Base-by-base conservation (phyloP, 2,113 vertebrate genomes). In the Spermophilus dauricus region DNA sequence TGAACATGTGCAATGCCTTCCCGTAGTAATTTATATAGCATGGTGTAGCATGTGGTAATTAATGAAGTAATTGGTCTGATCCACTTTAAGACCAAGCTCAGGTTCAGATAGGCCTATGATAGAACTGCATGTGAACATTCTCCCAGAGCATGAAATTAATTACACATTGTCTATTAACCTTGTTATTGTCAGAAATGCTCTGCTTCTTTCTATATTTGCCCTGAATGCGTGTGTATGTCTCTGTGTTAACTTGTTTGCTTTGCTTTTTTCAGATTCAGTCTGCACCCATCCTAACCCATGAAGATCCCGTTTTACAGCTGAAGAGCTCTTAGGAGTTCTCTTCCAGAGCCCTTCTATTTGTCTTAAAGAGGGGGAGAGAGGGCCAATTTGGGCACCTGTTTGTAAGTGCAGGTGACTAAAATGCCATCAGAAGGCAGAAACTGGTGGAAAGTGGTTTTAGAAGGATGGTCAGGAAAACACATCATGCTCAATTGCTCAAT, bases 201-300 rank as follows among this genome's bases (percentile, higher is more conserved):
- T 98, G 95, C 98, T 98, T 98, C 97, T 99, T 95, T 98, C 97
- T 96, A 90, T 98, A 96, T 98, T 97, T 98, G 95, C 98, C 77
- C 96, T 96, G 93, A 96, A 96, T 91, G 96, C 86, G 84, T 96
- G 97, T 97, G 97, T 98, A 96, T 96, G 97, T 98, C 97, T 98
- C 90, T 98, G 96, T 99, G 99, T 99, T 99, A 99, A 99, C 99
- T 98, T 99, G 99, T 99, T 99, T 99, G 99, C 99, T 99, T 99
- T 99, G 99, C 99, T 99, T 99, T 99, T 99, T 99, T 99, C 99
- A 99, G 99, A 99, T 99, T 99, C 98, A 98, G 97, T 99, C 98
- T 99, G 99, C 98, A 99, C 98, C 98, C 98, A 98, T 98, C 99
- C 98, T 99, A 99, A 99, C 98, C 98, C 97, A 96, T 97, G 99